These are phyloP conservation scores for Emydura subglobosa DNA, from an alignment of 2,113 vertebrate genomes.

Conservation along the genomic window DNA sequence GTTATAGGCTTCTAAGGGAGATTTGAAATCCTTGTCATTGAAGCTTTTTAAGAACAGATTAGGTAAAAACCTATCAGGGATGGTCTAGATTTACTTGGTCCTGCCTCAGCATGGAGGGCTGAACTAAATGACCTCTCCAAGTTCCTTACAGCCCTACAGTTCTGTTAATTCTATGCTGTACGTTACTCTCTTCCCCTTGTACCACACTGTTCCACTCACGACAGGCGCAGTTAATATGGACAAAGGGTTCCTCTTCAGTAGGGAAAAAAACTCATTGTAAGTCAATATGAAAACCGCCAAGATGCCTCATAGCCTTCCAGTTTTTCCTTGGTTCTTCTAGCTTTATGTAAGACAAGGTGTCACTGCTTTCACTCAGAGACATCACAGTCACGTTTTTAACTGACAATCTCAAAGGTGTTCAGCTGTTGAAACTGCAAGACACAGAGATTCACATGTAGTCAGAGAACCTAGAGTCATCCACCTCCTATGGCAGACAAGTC, in stretches of 20 bases:
- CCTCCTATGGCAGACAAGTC: neutral
- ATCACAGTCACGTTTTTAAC: neutral
- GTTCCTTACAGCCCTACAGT: no score
- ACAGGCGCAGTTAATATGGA: neutral
- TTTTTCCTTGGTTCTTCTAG: neutral
- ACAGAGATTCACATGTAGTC: neutral
- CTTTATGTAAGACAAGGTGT: neutral
- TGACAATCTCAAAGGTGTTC: conserved; percentile 3
- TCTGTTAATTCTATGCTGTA: neutral
- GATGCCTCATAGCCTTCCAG: neutral
- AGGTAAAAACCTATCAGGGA: no score
- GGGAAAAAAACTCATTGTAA: neutral
- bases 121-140: no score
- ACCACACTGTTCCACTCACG: neutral
- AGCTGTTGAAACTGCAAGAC: neutral
- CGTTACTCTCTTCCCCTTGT: neutral
- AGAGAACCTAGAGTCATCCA: neutral
- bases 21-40: no score
- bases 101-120: no score
- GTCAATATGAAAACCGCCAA: neutral
- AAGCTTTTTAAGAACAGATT: no score
- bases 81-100: no score
- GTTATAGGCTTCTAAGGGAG: no score
- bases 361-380: neutral
- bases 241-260: neutral